Evolutionary conservation across 2,113 vertebrate species (phyloP).

Genomic region (Jaculus jaculus): DNA sequence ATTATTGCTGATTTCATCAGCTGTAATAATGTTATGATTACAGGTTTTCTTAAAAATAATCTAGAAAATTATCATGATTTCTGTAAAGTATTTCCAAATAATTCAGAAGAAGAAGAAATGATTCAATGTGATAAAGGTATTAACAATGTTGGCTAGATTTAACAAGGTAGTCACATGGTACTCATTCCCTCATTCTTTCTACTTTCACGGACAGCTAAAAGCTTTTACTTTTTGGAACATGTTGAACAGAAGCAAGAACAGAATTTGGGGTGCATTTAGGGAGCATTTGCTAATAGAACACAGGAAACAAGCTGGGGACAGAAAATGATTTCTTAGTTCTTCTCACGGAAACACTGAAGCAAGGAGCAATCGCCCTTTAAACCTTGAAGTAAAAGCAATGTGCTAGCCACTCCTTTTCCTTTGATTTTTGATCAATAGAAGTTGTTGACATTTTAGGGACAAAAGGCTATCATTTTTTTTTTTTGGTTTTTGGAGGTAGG

Average conservation of each 20-base stretch:
- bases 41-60: not conserved
- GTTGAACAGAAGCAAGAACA: not conserved
- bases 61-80: conserved; percentile 21
- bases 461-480: not conserved
- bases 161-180: not conserved
- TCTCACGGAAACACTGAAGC: not conserved
- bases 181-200: not conserved
- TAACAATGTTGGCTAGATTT: not conserved
- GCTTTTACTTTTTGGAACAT: not conserved
- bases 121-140: conserved; percentile 20
- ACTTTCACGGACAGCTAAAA: too few species aligned
- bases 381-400: not conserved
- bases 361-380: conserved; percentile 6
- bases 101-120: conserved; percentile 30
- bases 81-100: conserved; percentile 28
- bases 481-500: too few species aligned
- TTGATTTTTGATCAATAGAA: conserved; percentile 10
- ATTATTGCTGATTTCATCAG: not conserved
- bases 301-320: not conserved
- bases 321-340: not conserved
- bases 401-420: not conserved
- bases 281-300: conserved; percentile 12
- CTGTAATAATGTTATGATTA: not conserved
- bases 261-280: not conserved
- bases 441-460: not conserved